Conservation (phyloP, 2,888 invertebrate genomes). For the Urechis unicinctus region DNA sequence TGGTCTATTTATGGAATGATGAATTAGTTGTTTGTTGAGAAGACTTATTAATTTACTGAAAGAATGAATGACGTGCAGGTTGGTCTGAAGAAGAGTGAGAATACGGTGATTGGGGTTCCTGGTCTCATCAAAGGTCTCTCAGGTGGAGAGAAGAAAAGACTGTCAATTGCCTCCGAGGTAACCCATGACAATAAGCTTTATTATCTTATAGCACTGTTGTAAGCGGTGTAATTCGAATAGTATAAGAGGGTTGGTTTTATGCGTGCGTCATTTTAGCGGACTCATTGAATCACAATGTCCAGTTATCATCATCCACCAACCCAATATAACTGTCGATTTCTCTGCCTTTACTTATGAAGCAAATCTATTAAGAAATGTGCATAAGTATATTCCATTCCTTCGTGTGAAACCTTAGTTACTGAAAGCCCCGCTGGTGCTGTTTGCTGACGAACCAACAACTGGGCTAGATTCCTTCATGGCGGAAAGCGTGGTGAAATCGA, state of each 20-base stretch:
- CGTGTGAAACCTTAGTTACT: constrained; percentile 66
- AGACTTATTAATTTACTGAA: constrained; percentile 21
- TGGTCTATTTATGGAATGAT: no score
- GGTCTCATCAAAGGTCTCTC: constrained; percentile 86
- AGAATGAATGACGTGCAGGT: no score
- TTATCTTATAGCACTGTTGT: no score
- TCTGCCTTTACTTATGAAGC: not conserved
- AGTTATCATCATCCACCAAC: no score
- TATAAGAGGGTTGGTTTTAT: no score
- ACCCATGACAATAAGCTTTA: no score
- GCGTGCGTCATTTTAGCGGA: no score
- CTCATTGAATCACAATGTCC: no score
- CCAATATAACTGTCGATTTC: not conserved
- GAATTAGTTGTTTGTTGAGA: no score
- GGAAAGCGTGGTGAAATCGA: constrained; percentile 77
- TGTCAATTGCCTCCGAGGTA: constrained; percentile 94
- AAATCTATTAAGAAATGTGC: not conserved
- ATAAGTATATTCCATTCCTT: not conserved
- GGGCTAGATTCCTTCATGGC: constrained; percentile 97
- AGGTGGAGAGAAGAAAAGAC: constrained; percentile 90
- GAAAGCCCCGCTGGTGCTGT: constrained; percentile 88
- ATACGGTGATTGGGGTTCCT: constrained; percentile 82
- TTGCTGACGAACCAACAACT: constrained; percentile 96
- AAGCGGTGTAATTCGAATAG: no score
- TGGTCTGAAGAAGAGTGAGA: constrained; percentile 79